Base-by-base conservation (phyloP, 2,113 vertebrate species). In the Saccopteryx leptura region DNA sequence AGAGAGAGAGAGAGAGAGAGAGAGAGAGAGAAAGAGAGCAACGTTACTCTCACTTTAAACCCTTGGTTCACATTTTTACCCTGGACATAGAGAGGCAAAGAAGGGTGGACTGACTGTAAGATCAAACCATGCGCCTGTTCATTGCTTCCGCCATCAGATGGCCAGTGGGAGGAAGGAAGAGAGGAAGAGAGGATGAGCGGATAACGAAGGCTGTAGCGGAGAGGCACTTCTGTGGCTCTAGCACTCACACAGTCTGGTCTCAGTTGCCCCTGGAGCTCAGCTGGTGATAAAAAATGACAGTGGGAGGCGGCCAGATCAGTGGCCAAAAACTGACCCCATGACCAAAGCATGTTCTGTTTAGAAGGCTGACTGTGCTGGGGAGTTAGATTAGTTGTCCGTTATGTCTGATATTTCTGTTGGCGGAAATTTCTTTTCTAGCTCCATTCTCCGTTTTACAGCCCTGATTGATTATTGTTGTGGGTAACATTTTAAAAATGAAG, bases 401-500 rank as follows among this genome's bases (percentile, higher is more conserved):
- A 46, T 84, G 74, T 80, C 46, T 76, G 19, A 28, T 54, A 46
- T 31, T 83, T 90, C n/a, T 87, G 28, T 13, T 23, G 50, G 52
- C 3, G 68, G 75, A 50, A 50, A 69, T 65, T 95, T 93, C 85
- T 31, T 48, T 91, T 85, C 24, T 39, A 86, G 69, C 46, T 78
- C 28, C 33, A 11, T 74, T 80, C 33, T 88, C 79, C 54, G 65
- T 58, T 31, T 88, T 46, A 63, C 17, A 68, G 50, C 17, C 79
- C 26, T n/a, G 23, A 88, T 94, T 1, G 1, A 66, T 89, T 93
- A 68, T 69, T 83, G 52, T 18, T 6, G 0, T 19, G 39, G 11
- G 33, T 66, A 89, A 46, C 15, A 56, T 82, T 95, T 97, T 65
- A 50, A 89, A 92, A 80, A 68, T 94, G 68, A 46, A 93, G 68